Evolutionary conservation across 2,888 invertebrate genomes (phyloP), one percentile per base, ranked within the genome.

Genomic region (Theodoxus fluviatilis): DNA sequence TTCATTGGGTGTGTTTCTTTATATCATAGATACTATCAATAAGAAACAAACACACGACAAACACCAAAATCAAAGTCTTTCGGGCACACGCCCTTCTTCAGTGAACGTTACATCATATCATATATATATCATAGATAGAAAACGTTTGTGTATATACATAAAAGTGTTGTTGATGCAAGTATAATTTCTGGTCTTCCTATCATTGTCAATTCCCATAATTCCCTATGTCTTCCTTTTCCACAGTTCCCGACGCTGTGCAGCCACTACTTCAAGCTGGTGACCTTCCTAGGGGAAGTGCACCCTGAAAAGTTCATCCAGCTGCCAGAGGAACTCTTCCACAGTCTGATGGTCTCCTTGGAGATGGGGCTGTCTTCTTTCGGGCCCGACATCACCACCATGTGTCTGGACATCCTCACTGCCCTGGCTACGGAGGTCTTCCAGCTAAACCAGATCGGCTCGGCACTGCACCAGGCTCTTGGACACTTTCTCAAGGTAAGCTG

Each of bases 231-330:
- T 6, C 61, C 4, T 61, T 1, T 31, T 63, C 74, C 80, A 49
- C 79, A 91, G 85, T 92, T 92, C 83, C 93, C 93, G 0, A 89
- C 89, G 1, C 86, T 93, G 40, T 92, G 92, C 83, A 86, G 89
- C 40, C 91, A 91, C 86, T 92, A 90, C 84, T 91, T 89, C 81
- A 89, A 91, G 81, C 89, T 93, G 83, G 88, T 93, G 67, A 89
- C 91, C 31, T 90, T 91, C 79, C 89, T 92, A 64, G 90, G 90
- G 75, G 92, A 92, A 81, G 89, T 91, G 71, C 90, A 91, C 81
- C 91, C 92, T 0, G 91, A 91, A 68, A 91, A 91, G 84, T 88
- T 92, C 63, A 79, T 84, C 67, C 79, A 79, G 40, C 79, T 87
- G 47, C 83, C 85, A 1, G 80, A 81, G 12, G 75, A 81, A 9